Evolutionary conservation across 2,797 vertebrate species (phyloP).

Genomic region (Anguilla megastoma): DNA sequence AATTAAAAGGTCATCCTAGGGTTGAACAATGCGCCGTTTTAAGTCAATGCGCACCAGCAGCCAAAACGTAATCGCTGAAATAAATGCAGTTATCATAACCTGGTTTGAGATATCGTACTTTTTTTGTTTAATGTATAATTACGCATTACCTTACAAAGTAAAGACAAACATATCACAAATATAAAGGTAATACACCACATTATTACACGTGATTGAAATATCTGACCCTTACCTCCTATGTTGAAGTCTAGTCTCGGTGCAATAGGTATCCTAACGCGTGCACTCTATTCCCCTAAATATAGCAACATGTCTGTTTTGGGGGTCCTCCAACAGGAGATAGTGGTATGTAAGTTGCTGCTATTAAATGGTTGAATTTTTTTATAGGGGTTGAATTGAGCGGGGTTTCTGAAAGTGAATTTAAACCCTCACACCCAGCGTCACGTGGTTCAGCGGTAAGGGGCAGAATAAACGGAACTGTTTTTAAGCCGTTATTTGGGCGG

Average conservation of each 20-base stretch:
- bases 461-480: conserved; percentile 65
- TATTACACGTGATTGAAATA: conserved; percentile 44
- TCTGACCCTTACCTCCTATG: conserved; percentile 62
- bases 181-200: conserved; percentile 6
- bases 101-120: not conserved
- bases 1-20: not conserved
- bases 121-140: not conserved
- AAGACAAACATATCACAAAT: not conserved
- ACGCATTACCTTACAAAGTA: not conserved
- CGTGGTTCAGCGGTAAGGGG: conserved; percentile 81
- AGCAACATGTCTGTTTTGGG: conserved; percentile 43
- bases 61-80: not conserved
- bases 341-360: conserved; percentile 60
- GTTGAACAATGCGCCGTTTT: not conserved
- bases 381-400: conserved; percentile 68
- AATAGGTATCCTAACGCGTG: conserved; percentile 51
- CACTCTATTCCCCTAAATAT: conserved; percentile 31
- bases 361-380: conserved; percentile 69
- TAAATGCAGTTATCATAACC: not conserved
- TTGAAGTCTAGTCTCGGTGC: conserved; percentile 25
- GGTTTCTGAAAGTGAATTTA: conserved; percentile 79
- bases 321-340: conserved; percentile 45
- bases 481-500: conserved; percentile 51
- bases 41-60: not conserved
- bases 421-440: conserved; percentile 82